phyloP scores from a whole-genome alignment of 2,888 invertebrate genomes.

The Eupithecia dodoneata region DNA sequence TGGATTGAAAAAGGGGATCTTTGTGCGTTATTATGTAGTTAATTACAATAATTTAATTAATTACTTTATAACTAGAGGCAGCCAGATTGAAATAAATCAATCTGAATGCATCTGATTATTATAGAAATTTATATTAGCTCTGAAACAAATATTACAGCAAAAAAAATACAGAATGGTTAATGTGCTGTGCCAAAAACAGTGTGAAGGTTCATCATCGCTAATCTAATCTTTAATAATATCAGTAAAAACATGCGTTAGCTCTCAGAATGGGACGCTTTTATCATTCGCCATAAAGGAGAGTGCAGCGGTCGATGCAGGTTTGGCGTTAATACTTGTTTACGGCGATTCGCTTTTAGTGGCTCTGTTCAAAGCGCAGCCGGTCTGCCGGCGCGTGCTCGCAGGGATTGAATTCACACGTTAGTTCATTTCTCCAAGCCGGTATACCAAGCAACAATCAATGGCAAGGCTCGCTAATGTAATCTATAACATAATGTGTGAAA shows the following conservation, averaged over 20 bases:
- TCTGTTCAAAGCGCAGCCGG: conserved; percentile 60
- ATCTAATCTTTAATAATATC: conserved; percentile 21
- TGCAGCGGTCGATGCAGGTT: conserved; percentile 78
- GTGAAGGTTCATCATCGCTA: neutral
- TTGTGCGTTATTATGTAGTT: too few relatives aligned
- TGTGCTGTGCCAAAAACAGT: neutral
- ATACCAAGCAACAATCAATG: conserved; percentile 11
- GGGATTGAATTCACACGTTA: conserved; percentile 58
- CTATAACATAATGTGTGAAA: neutral
- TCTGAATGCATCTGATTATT: neutral
- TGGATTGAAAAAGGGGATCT: too few relatives aligned
- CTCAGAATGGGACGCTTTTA: conserved; percentile 72
- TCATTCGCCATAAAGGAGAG: conserved; percentile 78
- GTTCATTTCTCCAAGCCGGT: conserved; percentile 30
- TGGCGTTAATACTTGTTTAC: conserved; percentile 81
- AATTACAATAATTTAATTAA: too few relatives aligned
- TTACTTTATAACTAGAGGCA: too few relatives aligned
- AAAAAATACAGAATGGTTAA: neutral
- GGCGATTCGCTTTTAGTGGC: conserved; percentile 80
- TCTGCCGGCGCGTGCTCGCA: conserved; percentile 53
- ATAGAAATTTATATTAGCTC: too few relatives aligned
- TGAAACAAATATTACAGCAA: neutral
- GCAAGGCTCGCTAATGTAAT: neutral
- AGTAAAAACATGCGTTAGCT: conserved; percentile 53
- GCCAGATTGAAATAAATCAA: neutral